These are phyloP conservation scores for Dissostichus mawsoni DNA, from an alignment of 2,113 vertebrate species.

Conservation along the genomic window DNA sequence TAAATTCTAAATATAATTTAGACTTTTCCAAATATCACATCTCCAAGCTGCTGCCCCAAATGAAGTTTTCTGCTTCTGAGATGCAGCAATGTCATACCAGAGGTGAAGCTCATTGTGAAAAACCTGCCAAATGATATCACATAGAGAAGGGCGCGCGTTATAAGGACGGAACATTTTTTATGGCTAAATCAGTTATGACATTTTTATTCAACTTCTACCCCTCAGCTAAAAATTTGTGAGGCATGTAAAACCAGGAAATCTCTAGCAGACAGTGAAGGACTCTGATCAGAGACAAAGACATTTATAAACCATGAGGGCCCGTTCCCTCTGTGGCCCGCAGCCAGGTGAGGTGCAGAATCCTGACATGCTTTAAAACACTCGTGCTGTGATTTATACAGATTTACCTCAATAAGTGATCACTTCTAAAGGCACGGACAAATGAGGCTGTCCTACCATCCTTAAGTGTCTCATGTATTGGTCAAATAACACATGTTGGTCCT, in stretches of 20 bases:
- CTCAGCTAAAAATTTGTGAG: slow-evolving; percentile 71
- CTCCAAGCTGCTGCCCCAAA: not conserved
- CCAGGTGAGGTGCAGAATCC: slow-evolving; percentile 23
- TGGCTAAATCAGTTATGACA: slow-evolving; percentile 64
- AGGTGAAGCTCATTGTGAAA: slow-evolving; percentile 26
- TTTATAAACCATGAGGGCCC: slow-evolving; percentile 46
- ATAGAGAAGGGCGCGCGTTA: slow-evolving; percentile 17
- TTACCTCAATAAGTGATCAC: not conserved
- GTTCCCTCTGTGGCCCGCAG: slow-evolving; percentile 18
- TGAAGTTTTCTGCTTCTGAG: slow-evolving; percentile 7
- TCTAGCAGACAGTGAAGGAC: slow-evolving; percentile 72
- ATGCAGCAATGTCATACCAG: slow-evolving; percentile 44
- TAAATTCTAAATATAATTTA: no score
- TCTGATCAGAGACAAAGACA: slow-evolving; percentile 51
- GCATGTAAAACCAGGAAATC: slow-evolving; percentile 64
- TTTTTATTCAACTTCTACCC: slow-evolving; percentile 64
- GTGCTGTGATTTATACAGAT: not conserved
- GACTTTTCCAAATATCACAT: slow-evolving; percentile 2
- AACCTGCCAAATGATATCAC: slow-evolving; percentile 45
- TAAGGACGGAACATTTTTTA: slow-evolving; percentile 42
- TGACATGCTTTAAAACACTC: not conserved
- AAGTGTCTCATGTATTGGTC: no score
- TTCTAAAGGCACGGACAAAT: no score
- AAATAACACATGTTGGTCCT: no score
- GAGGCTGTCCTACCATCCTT: no score